These are phyloP conservation scores for Neoarius graeffei DNA, from an alignment of 2,113 vertebrate species.

Conservation along the genomic window DNA sequence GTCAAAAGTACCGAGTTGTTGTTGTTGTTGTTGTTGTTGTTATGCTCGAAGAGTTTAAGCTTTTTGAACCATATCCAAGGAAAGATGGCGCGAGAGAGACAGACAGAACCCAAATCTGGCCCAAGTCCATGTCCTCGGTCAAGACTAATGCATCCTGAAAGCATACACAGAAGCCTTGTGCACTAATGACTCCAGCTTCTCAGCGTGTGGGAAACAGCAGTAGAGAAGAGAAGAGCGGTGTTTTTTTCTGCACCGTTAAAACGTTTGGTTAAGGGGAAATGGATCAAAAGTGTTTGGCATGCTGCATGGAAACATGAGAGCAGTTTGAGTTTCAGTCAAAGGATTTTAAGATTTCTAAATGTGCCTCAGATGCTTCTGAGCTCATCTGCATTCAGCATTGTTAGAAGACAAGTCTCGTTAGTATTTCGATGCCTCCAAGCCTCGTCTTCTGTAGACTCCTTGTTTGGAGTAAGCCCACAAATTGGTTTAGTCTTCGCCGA, in stretches of 20 bases:
- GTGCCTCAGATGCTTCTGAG: background rate
- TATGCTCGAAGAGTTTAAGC: background rate
- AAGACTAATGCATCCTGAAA: conserved; percentile 15
- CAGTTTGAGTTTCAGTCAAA: background rate
- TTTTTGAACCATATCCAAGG: background rate
- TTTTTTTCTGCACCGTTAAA: background rate
- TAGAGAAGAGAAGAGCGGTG: background rate
- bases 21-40: background rate
- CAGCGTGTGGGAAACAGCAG: background rate
- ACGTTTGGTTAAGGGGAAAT: background rate
- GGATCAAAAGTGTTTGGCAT: background rate
- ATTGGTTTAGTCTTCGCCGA: background rate
- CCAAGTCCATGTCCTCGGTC: conserved; percentile 18
- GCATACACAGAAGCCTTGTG: background rate
- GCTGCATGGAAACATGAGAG: background rate
- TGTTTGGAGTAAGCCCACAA: background rate
- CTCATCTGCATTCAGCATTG: background rate
- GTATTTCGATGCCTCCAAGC: background rate
- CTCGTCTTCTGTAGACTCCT: background rate
- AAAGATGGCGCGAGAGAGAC: background rate
- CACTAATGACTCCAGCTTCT: background rate
- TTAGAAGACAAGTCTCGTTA: background rate
- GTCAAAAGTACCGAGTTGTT: background rate
- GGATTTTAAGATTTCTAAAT: background rate
- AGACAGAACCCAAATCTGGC: conserved; percentile 8